Base-by-base conservation (phyloP, 1,140 invertebrate species). In the Augochlora pura region DNA sequence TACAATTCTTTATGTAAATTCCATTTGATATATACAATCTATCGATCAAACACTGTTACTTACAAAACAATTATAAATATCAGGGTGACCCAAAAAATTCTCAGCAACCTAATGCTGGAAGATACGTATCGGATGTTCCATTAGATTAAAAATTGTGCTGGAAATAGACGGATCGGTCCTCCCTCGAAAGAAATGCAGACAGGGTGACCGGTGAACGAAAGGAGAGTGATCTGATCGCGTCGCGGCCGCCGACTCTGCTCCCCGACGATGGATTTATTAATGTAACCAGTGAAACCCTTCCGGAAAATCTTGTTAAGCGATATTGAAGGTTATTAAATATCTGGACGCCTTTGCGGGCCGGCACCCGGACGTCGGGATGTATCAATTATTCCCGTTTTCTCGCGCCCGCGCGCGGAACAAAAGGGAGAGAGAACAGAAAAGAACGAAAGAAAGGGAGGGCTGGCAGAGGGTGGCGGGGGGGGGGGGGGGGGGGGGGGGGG, bases 251-350 rank as follows among this genome's bases (percentile, higher is more conserved):
- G 73, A 64, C 52, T 72, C 46, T 38, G 21, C 74, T 72, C 54
- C 42, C 54, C 73, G 54, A 66, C 80, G 80, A 90, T 87, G 79
- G 83, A 90, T 90, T 87, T 90, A 89, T 92, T 89, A 91, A 89
- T 90, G 87, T 87, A 87, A 80, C 83, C 83, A 68, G 84, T 76
- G 91, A 92, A 92, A 92, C 91, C 90, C 88, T 89, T 89, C 87
- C 84, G 83, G 83, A 84, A 90, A 90, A 92, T 90, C 89, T 88
- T 84, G 88, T 92, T 92, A 92, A 82, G 65, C 68, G 86, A 90
- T 91, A 92, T 90, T 80, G 85, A 90, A 90, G 86, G 84, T 91
- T 91, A 90, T 92, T 91, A 91, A 92, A 91, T 91, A 89, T 90
- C 87, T 86, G 79, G 60, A 65, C 46, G 38, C 39, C 38, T 32